These are phyloP conservation scores for Heterochromis multidens DNA, from an alignment of 2,113 vertebrate genomes.

Conservation along the genomic window DNA sequence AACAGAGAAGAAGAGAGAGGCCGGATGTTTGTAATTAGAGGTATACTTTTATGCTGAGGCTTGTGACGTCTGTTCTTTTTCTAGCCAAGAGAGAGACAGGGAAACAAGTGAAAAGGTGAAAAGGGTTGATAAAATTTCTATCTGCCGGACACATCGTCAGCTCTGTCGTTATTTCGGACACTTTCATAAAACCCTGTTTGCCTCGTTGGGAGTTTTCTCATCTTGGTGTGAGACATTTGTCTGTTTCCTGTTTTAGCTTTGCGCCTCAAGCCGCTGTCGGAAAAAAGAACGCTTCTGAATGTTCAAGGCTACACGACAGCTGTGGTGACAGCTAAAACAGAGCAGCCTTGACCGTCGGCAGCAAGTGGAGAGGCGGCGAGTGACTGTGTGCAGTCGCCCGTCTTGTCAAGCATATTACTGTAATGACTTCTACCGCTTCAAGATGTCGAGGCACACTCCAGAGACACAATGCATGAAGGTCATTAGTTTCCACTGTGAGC, in stretches of 20 bases:
- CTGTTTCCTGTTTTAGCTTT: constrained; percentile 17
- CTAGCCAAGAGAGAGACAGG: neutral
- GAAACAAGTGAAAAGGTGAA: neutral
- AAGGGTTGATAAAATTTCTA: neutral
- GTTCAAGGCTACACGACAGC: constrained; percentile 43
- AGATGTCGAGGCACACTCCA: constrained; percentile 62
- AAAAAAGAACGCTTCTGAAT: neutral
- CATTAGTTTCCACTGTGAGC: constrained; percentile 73
- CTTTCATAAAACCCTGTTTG: neutral
- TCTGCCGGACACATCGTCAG: neutral
- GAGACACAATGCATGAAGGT: constrained; percentile 70
- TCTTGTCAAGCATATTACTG: constrained; percentile 59
- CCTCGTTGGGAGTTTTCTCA: neutral
- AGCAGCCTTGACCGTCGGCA: constrained; percentile 37
- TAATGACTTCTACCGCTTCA: constrained; percentile 71
- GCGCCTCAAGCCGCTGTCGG: neutral
- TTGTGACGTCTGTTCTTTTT: neutral
- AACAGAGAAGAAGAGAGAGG: neutral
- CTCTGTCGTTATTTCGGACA: neutral
- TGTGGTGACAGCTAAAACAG: constrained; percentile 31
- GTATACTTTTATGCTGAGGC: neutral
- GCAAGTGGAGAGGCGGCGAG: constrained; percentile 21
- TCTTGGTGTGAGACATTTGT: neutral
- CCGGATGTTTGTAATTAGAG: constrained; percentile 2
- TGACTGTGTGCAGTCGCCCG: constrained; percentile 41